Evolutionary conservation across 2,888 invertebrate species (phyloP), one percentile per base, ranked within the genome.

Genomic region (Disparrhopalites patrizii): DNA sequence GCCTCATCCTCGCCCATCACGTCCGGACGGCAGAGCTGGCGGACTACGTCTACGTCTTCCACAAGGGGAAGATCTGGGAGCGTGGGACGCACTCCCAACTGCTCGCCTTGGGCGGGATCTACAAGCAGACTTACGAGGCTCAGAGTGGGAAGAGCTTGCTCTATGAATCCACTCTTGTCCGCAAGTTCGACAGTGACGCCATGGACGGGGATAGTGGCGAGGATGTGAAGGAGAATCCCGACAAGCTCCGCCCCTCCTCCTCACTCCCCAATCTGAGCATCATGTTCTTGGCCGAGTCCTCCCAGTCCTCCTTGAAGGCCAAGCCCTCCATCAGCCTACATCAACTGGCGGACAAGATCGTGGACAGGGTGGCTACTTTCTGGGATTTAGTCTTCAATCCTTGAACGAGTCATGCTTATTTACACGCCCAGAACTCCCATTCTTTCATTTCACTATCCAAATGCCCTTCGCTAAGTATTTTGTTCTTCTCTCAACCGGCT

Each of bases 111-210:
- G 23, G 36, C 3, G 31, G 33, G 10, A 28, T 55, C 3, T 55
- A 55, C 36, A 55, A 33, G n/a, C 55, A 55, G n/a, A 33, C 36
- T 5, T 55, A 20, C 23, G 55, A 55, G 47, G 8, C 47, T 23
- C 47, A 47, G 23, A 47, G 47, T 47, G 47, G 47, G 3, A 47
- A 47, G 25, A 47, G 25, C 23, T 8, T 7, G 10, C 20, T 47
- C 3, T 47, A 23, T 47, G 47, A 47, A 13, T 47, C 47, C 23
- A 47, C 47, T 3, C 25, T 47, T 20, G 23, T 47, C 13, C 47
- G 23, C 8, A 47, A 47, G 25, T 47, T 47, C n/a, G 47, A 47
- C 2, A 13, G 8, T 2, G 23, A 20, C 25, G 47, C 8, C 5
- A 7, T 18, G 15, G 5, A 20, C 20, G 20, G 5, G 3, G 8